A percentile compares a stretch with the other conserved stretches of the same genome.
Conservation (phyloP, 1,140 invertebrate genomes). For the Polypedilum vanderplanki region DNA sequence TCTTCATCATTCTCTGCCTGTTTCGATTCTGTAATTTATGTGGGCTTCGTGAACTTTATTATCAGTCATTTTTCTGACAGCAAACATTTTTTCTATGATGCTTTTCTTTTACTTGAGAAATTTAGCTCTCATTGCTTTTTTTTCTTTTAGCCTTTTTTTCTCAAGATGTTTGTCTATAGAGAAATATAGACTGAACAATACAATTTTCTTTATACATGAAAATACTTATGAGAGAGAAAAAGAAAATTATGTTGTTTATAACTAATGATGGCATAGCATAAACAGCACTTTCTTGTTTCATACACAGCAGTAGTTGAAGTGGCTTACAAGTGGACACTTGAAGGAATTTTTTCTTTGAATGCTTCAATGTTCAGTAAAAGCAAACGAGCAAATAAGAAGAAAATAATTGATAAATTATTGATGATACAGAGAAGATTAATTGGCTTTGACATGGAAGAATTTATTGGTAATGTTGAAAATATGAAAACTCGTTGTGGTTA, state of each 20-base stretch:
- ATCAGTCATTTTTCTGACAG: constrained; percentile 17
- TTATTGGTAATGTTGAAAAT: too few relatives aligned
- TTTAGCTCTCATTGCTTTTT: too few relatives aligned
- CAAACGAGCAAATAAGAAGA: not conserved
- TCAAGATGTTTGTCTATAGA: too few relatives aligned
- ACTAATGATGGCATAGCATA: not conserved
- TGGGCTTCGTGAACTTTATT: constrained; percentile 1
- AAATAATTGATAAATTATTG: constrained; percentile 20
- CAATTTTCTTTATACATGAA: too few relatives aligned
- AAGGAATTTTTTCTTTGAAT: not conserved
- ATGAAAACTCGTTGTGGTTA: too few relatives aligned
- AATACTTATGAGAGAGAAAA: not conserved
- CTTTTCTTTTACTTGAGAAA: not conserved
- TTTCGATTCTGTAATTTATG: constrained; percentile 3
- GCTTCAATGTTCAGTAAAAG: too few relatives aligned
- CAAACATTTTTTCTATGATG: not conserved
- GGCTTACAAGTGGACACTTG: not conserved
- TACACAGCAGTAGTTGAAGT: too few relatives aligned
- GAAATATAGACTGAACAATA: too few relatives aligned
- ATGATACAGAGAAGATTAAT: constrained; percentile 2
- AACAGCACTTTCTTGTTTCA: not conserved
- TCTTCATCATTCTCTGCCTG: not conserved
- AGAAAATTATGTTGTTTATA: not conserved
- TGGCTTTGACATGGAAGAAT: not conserved
- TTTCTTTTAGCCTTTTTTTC: too few relatives aligned